A percentile compares a stretch with the other conserved stretches of the same genome.
phyloP scores from a whole-genome alignment of 2,888 invertebrate species.

The Philaethria dido region DNA sequence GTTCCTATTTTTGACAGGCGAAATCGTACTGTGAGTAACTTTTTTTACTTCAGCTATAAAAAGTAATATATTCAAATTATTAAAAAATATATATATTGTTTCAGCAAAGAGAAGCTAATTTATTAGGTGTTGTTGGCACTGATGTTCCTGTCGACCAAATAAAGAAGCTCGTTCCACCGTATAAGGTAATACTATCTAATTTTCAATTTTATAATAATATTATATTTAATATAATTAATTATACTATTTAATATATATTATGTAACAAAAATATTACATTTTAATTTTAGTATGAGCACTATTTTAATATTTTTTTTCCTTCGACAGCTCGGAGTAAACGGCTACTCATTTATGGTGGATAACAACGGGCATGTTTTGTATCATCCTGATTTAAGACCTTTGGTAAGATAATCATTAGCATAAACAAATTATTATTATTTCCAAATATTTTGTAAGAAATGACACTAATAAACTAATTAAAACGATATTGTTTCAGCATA shows the following conservation, averaged over 20 bases:
- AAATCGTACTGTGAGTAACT: conserved; percentile 88
- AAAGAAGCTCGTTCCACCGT: conserved; percentile 96
- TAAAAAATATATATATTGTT: conserved; percentile 47
- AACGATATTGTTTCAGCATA: conserved; percentile 75
- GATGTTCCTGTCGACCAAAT: conserved; percentile 98
- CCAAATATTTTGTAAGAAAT: not conserved
- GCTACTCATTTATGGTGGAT: conserved; percentile 98
- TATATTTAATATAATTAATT: no score
- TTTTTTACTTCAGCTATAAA: conserved; percentile 12
- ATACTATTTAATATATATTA: no score
- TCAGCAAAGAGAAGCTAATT: conserved; percentile 93
- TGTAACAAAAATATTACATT: no score
- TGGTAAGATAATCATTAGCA: conserved; percentile 84
- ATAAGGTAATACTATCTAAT: conserved; percentile 86
- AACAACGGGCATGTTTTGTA: conserved; percentile 98
- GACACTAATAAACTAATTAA: not conserved
- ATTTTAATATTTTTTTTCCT: conserved; percentile 42
- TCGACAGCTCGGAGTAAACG: conserved; percentile 95
- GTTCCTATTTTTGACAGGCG: conserved; percentile 97
- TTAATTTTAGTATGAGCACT: no score
- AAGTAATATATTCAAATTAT: not conserved
- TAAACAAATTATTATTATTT: not conserved
- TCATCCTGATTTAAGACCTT: conserved; percentile 96
- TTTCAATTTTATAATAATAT: not conserved
- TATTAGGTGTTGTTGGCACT: conserved; percentile 98